Evolutionary conservation across 2,888 invertebrate species (phyloP), one percentile per base, ranked within the genome.

Genomic region (Cybosia mesomella): DNA sequence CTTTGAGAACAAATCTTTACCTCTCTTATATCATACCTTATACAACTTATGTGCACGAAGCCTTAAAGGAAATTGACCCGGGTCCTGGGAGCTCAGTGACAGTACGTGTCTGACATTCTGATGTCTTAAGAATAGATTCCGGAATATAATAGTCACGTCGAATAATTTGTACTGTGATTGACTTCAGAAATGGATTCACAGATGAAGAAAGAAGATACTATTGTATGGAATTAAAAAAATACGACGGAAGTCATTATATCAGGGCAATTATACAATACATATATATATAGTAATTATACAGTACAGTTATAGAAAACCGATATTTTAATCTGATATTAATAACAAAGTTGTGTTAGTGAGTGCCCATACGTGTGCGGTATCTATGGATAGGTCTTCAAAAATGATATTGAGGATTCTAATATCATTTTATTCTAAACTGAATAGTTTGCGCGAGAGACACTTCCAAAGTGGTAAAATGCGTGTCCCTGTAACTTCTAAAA

Each of bases 61-160:
- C 74, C 71, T 77, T 73, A 84, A 83, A 88, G 89, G 91, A 90
- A 91, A 91, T 91, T 89, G 91, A 90, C 86, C 90, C 83, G 79
- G 77, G 83, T 85, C 79, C 81, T 79, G 65, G 72, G 79, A 78
- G 76, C 76, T 77, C 73, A 64, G 73, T 74, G 76, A 73, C 76
- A 71, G 72, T 79, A 89, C 91, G 91, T 91, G 91, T 74, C 79
- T 68, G 73, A 76, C 84, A 84, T 89, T 74, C 78, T 77, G 83
- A 90, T 84, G 78, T 70, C 61, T 66, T 66, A 66, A 71, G 75
- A 79, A 82, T 73, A 79, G 76, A 80, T 73, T 66, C 73, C 72
- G 63, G 66, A 70, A 77, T 77, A 80, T 81, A 81, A 81, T 74
- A 65, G 77, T 32, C 53, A 62, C 66, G 73, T 77, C 70, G 79